These are phyloP conservation scores for Cavia porcellus DNA, from an alignment of 2,113 vertebrate genomes.

Conservation along the genomic window DNA sequence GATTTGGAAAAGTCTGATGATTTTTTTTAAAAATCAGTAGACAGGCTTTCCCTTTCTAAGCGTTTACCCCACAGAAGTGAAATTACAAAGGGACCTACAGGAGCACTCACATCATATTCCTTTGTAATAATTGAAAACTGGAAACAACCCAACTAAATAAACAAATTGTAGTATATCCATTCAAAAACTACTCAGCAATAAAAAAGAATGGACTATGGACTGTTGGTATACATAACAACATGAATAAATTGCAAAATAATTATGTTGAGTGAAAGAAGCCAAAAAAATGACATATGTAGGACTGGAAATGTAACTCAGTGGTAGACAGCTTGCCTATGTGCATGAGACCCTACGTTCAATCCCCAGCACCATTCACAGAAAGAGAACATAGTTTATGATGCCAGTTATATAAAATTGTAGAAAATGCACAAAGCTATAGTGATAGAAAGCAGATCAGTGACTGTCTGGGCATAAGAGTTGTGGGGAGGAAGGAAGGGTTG, in stretches of 20 bases:
- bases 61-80: not conserved
- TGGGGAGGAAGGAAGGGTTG: not conserved
- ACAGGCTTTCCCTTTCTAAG: not conserved
- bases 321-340: not conserved
- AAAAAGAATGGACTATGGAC: not conserved
- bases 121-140: conserved; percentile 4
- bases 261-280: not conserved
- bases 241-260: not conserved
- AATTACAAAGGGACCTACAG: not conserved
- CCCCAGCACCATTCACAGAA: not conserved
- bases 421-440: not conserved
- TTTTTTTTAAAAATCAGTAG: conserved; percentile 8
- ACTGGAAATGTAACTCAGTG: not conserved
- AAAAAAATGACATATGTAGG: not conserved
- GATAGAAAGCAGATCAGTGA: not conserved
- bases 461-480: not conserved
- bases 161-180: not conserved
- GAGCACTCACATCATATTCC: not conserved
- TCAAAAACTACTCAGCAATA: not conserved
- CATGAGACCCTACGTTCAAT: not conserved
- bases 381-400: not conserved
- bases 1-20: not conserved
- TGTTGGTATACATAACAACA: not conserved
- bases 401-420: not conserved
- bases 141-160: not conserved